Evolutionary conservation across 2,113 vertebrate species (phyloP).

Genomic region (Hipposideros armiger): DNA sequence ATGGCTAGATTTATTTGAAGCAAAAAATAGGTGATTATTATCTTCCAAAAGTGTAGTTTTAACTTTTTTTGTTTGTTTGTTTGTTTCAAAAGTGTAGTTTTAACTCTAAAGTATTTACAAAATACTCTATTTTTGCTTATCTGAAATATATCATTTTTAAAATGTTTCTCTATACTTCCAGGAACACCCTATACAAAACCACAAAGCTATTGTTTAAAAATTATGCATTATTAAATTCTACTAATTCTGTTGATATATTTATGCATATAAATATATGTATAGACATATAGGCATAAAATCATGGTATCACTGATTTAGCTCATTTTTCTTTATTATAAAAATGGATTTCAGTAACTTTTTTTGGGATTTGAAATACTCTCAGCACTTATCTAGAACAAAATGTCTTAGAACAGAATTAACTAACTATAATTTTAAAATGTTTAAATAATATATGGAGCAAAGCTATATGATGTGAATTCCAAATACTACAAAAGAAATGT

Average conservation of each 20-base stretch:
- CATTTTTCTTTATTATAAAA: neutral
- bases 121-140: neutral
- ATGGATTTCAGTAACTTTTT: neutral
- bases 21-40: neutral
- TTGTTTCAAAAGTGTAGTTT: neutral
- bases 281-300: neutral
- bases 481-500: constrained; percentile 41
- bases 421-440: constrained; percentile 52
- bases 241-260: neutral
- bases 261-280: neutral
- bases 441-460: constrained; percentile 61
- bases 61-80: too few species aligned
- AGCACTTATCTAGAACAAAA: neutral
- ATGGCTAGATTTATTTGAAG: neutral
- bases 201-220: neutral
- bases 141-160: neutral
- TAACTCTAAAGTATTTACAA: neutral
- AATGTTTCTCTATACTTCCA: neutral
- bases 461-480: constrained; percentile 9
- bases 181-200: fast-evolving
- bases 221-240: neutral
- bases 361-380: neutral
- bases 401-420: constrained; percentile 31
- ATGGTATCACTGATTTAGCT: neutral
- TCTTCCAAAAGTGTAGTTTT: neutral